phyloP scores from a whole-genome alignment of 30 jellyfish, hydroid and myxozoan species.

The Euphysa ruthae region DNA sequence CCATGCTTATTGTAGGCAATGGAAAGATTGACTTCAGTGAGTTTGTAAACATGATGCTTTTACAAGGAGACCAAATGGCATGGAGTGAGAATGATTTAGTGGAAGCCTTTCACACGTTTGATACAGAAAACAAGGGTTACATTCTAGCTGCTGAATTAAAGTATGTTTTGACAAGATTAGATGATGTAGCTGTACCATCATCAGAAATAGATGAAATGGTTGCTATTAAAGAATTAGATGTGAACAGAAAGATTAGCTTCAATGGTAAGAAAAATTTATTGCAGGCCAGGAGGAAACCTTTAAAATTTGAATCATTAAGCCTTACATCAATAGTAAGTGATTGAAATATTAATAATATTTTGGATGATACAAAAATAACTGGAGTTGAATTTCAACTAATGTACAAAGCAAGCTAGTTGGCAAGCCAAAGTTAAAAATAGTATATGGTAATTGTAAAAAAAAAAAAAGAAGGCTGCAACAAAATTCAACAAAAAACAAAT shows the following conservation, averaged over 20 bases:
- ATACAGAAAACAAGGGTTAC: slow-evolving; percentile 78
- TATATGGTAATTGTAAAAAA: too few relatives aligned
- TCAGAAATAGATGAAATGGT: slow-evolving; percentile 73
- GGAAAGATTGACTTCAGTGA: slow-evolving; percentile 91
- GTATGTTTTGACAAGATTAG: slow-evolving; percentile 73
- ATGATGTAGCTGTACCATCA: slow-evolving; percentile 51
- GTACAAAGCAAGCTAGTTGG: too few relatives aligned
- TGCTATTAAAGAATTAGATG: slow-evolving; percentile 37
- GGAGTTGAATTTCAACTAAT: too few relatives aligned
- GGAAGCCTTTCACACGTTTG: slow-evolving; percentile 90
- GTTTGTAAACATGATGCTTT: slow-evolving; percentile 80
- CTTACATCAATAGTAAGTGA: too few relatives aligned
- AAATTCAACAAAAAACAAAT: too few relatives aligned
- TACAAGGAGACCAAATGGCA: slow-evolving; percentile 92
- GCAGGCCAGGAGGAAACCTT: too few relatives aligned
- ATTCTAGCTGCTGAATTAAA: slow-evolving; percentile 78
- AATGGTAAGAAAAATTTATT: too few relatives aligned
- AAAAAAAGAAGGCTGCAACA: too few relatives aligned
- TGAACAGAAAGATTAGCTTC: slow-evolving; percentile 61
- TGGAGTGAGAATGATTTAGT: slow-evolving; percentile 88
- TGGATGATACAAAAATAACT: too few relatives aligned
- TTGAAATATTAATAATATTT: too few relatives aligned
- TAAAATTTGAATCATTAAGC: too few relatives aligned
- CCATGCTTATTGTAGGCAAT: slow-evolving; percentile 82
- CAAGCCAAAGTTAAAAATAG: too few relatives aligned